Conservation (phyloP, 2,797 vertebrate genomes). For the Platalea minor region DNA sequence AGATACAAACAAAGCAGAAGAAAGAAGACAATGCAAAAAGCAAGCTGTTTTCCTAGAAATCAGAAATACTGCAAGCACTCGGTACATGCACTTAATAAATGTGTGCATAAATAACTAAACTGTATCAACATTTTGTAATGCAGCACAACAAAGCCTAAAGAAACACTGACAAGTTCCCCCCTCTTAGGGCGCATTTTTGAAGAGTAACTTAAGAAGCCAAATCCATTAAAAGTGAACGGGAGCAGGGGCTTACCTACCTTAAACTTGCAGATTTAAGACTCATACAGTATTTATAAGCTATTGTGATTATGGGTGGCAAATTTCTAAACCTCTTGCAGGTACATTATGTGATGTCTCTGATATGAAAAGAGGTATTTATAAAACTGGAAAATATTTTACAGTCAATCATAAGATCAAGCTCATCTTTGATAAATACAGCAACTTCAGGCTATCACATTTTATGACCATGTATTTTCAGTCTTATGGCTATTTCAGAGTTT, state of each 20-base stretch:
- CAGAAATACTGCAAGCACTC: background rate
- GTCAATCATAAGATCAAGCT: background rate
- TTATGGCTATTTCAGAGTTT: background rate
- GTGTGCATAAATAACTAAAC: background rate
- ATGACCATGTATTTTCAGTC: background rate
- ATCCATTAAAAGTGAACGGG: background rate
- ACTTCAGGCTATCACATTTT: background rate
- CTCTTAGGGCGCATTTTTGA: background rate
- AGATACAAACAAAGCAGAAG: background rate
- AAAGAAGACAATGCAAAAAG: background rate
- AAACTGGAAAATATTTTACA: background rate
- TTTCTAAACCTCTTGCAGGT: background rate
- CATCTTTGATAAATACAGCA: background rate
- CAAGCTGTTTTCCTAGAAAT: background rate
- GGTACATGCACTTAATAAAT: background rate
- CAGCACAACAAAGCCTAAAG: background rate
- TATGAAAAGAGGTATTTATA: background rate
- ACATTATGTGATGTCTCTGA: background rate
- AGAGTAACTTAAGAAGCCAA: background rate
- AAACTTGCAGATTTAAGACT: background rate
- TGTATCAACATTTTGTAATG: background rate
- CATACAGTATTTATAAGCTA: fast-evolving
- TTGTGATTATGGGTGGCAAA: background rate
- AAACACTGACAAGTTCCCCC: background rate
- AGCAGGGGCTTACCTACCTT: background rate